Percentiles rank a stretch among this genome's conserved stretches.
Evolutionary conservation across 1,140 invertebrate genomes (phyloP).

Genomic region (Drosophila subpulchrella): DNA sequence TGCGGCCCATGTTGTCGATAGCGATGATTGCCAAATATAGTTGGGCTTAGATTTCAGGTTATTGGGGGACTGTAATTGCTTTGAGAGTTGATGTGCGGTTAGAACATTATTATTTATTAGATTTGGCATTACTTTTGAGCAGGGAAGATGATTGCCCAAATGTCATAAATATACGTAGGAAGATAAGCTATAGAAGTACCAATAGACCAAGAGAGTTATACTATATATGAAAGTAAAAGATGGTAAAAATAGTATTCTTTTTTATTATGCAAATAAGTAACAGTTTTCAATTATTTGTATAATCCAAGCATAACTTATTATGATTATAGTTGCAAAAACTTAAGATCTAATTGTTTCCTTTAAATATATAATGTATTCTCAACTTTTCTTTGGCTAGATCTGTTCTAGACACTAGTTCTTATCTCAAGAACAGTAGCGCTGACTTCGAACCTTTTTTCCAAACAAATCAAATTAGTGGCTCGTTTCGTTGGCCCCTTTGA

Average conservation of each 20-base stretch:
- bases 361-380: too few relatives aligned
- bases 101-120: conserved; percentile 15
- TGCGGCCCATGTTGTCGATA: conserved; percentile 31
- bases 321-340: too few relatives aligned
- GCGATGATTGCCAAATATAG: conserved; percentile 44
- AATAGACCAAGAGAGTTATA: too few relatives aligned
- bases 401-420: neutral
- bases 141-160: conserved; percentile 18
- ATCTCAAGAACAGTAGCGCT: neutral
- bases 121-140: conserved; percentile 6
- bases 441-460: neutral
- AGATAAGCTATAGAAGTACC: neutral
- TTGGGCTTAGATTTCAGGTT: conserved; percentile 46
- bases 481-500: conserved; percentile 17
- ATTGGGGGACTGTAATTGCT: conserved; percentile 24
- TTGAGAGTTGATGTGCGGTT: conserved; percentile 25
- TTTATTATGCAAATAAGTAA: too few relatives aligned
- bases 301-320: too few relatives aligned
- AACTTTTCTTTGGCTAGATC: neutral
- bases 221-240: too few relatives aligned
- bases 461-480: conserved; percentile 39
- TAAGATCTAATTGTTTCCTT: too few relatives aligned
- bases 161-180: neutral
- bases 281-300: too few relatives aligned
- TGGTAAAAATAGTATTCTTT: too few relatives aligned